Evolutionary conservation across 2,113 vertebrate genomes (phyloP), one percentile per base, ranked within the genome.

Genomic region (Scomber japonicus): DNA sequence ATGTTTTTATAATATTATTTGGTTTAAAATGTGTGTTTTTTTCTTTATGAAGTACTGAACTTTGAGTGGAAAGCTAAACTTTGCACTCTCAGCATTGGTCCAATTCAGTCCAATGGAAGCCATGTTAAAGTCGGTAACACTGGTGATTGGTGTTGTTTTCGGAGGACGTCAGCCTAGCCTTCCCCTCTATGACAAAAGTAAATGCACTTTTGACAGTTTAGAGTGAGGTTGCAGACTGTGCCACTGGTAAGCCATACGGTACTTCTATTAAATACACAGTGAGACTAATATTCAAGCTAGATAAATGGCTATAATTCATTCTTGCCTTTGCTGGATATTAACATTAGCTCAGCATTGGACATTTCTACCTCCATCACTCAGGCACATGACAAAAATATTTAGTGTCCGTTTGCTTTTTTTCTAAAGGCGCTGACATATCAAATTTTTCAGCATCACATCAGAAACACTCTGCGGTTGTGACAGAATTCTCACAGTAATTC

Each of bases 311-410:
- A n/a, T 68, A 68, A 77, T 73, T 77, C 30, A 70, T 82, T 83
- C 60, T 82, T 73, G 65, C 73, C 83, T 83, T 21, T 78, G 88
- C 89, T 85, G 87, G 85, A 83, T 83, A 45, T 76, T 11, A 80
- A 64, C 63, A 78, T 51, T 64, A 65, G 53, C 85, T 77, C 82
- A 67, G 88, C 75, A 80, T 49, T 40, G 69, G 83, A 82, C 73
- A 65, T 79, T 88, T 93, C 92, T 93, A 94, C 93, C 92, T 94
- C 93, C 84, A 88, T 90, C 86, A 79, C 91, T 92, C 88, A 88
- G 90, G 86, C 90, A 78, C 74, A 69, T 55, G 45, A 57, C 3
- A 24, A 55, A 54, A 72, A 55, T 62, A 50, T 63, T 50, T 71
- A 3, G 74, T 73, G 77, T 78, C 56, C 15, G 55, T 80, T 78